Conservation (phyloP, 2,888 invertebrate species). For the Tipula unca region DNA sequence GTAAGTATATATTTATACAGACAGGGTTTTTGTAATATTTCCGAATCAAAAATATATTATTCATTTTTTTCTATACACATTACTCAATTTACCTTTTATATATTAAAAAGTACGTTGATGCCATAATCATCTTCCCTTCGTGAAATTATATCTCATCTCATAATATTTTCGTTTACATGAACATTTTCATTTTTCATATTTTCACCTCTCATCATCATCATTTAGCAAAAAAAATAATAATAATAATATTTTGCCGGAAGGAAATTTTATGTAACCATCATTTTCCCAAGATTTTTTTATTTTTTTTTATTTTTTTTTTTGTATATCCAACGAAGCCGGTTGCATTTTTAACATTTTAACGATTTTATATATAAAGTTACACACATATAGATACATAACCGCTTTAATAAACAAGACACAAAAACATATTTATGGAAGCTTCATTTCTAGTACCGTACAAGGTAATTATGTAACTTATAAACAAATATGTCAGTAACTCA, state of each 20-base stretch:
- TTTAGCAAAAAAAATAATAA: neutral
- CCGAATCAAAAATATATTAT: neutral
- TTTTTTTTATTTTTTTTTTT: neutral
- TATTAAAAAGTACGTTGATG: neutral
- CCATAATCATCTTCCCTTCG: neutral
- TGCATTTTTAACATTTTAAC: neutral
- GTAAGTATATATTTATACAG: no score
- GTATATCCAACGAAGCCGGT: neutral
- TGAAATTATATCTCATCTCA: neutral
- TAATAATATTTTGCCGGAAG: neutral
- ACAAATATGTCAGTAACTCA: no score
- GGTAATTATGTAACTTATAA: neutral
- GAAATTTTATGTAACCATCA: slow-evolving; percentile 14
- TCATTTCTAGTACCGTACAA: neutral
- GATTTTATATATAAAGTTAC: neutral
- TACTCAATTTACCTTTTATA: neutral
- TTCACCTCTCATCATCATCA: slow-evolving; percentile 14
- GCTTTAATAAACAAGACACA: neutral
- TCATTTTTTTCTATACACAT: neutral
- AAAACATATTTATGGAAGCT: neutral
- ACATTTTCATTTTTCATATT: neutral
- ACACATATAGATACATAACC: neutral
- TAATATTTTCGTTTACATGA: neutral
- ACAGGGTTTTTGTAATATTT: neutral
- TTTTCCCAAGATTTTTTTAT: neutral